Conservation (phyloP, 2,113 vertebrate species). For the Pogona vitticeps region DNA sequence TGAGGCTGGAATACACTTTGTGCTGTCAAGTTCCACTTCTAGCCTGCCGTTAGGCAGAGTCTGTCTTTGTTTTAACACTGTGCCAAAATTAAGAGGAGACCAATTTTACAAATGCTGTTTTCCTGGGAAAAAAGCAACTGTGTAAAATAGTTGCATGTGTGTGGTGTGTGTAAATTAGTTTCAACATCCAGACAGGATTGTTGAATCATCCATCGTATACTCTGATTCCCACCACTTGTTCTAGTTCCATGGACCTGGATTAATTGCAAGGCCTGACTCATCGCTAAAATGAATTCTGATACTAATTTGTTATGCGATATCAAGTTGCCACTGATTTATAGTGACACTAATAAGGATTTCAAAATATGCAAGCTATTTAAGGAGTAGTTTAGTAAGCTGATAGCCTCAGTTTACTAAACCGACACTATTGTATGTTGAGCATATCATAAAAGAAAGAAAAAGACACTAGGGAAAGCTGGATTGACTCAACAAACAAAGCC, state of each 20-base stretch:
- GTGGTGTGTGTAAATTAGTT: neutral
- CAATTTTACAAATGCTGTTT: neutral
- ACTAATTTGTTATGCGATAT: neutral
- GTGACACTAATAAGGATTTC: no score
- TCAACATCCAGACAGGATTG: neutral
- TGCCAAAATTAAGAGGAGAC: neutral
- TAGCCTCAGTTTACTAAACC: no score
- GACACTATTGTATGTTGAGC: no score
- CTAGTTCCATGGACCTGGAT: neutral
- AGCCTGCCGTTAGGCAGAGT: neutral
- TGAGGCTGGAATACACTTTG: neutral
- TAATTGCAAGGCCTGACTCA: neutral
- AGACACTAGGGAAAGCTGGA: no score
- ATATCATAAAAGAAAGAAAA: no score
- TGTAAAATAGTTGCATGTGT: neutral
- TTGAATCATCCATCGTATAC: neutral
- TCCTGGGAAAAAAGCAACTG: neutral
- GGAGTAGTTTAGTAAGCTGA: no score
- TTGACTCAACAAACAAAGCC: no score
- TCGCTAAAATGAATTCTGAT: neutral
- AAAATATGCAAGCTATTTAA: no score
- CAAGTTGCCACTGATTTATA: no score
- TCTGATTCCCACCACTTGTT: neutral
- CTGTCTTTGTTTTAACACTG: neutral
- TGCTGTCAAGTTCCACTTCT: conserved; percentile 11